Base-by-base conservation (phyloP, 2,113 vertebrate genomes). In the Pomatostomus ruficeps region DNA sequence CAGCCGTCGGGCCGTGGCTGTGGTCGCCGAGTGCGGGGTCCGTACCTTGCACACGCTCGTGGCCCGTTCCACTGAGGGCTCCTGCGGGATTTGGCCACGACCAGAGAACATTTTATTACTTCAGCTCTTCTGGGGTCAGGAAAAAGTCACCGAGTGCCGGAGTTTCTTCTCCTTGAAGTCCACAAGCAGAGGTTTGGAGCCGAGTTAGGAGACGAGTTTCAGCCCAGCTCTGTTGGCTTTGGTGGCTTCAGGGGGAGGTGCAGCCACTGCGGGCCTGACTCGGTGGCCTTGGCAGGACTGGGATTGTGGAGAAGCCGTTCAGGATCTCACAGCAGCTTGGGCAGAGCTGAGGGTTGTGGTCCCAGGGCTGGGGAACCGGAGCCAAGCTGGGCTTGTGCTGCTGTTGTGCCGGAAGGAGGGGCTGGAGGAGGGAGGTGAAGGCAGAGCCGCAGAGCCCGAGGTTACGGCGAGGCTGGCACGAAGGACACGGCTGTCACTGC, bases 121-220 rank as follows among this genome's bases (percentile, higher is more conserved):
- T 83, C 71, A 95, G 49, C 71, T 81, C 75, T 92, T 96, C 92
- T 94, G 40, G 35, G 92, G 93, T 97, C 95, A 96, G 68, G 55
- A 67, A 95, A 48, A 93, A 88, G 93, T 95, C 93, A 92, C 26
- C 48, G 80, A 89, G 85, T 75, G 73, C 76, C 21, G 3, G 61
- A 67, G 73, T 85, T 89, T 91, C 82, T 90, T 63, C 90, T 68
- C 68, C 33, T 75, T 78, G 95, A 94, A 93, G 85, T 35, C 82
- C 68, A 67, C 29, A 74, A 21, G 25, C 62, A 43, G 75, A 94
- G 43, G 38, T 54, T 24, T 8, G 2, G 68, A 84, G 95, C 92
- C 95, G 85, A 91, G 82, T 88, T 85, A 75, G 91, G 91, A 95
- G 91, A 46, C 38, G 73, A 51, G 72, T 38, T 59, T 55, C 54